A percentile compares a stretch with the other conserved stretches of the same genome.
These are phyloP conservation scores for Gallinago solitaria DNA, from an alignment of 2,797 vertebrate genomes.

Conservation along the genomic window DNA sequence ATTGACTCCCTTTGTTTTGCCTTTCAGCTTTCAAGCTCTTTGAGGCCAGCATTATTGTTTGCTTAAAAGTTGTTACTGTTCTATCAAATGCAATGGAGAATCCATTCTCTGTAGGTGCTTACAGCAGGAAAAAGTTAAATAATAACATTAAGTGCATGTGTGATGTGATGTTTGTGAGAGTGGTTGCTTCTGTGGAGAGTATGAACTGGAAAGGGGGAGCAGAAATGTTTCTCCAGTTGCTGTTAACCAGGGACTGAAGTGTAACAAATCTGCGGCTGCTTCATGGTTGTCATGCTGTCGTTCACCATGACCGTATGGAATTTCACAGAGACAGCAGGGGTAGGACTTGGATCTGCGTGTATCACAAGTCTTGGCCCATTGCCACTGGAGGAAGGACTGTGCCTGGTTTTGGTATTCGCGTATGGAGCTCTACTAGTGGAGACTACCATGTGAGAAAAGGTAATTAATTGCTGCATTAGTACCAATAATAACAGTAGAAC, in stretches of 20 bases:
- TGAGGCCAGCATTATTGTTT: neutral
- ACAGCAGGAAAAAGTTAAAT: neutral
- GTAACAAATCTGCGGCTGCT: neutral
- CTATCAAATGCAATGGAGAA: neutral
- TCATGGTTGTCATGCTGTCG: neutral
- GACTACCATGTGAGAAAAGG: neutral
- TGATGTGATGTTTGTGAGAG: neutral
- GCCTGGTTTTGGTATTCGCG: neutral
- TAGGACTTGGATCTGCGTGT: neutral
- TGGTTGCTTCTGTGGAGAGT: neutral
- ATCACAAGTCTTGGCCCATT: neutral
- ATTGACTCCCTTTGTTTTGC: neutral
- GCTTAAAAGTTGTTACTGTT: neutral
- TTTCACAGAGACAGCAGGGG: neutral
- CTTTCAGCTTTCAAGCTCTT: neutral
- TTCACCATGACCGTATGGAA: neutral
- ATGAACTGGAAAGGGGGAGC: neutral
- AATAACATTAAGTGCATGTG: rapidly evolving
- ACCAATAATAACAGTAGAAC: neutral
- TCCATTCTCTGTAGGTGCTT: neutral
- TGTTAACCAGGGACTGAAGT: neutral
- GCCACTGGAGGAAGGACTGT: neutral
- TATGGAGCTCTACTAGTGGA: neutral
- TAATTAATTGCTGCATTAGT: neutral
- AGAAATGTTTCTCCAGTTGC: neutral